phyloP scores from a whole-genome alignment of 2,888 invertebrate genomes.

The Pomacea canaliculata region DNA sequence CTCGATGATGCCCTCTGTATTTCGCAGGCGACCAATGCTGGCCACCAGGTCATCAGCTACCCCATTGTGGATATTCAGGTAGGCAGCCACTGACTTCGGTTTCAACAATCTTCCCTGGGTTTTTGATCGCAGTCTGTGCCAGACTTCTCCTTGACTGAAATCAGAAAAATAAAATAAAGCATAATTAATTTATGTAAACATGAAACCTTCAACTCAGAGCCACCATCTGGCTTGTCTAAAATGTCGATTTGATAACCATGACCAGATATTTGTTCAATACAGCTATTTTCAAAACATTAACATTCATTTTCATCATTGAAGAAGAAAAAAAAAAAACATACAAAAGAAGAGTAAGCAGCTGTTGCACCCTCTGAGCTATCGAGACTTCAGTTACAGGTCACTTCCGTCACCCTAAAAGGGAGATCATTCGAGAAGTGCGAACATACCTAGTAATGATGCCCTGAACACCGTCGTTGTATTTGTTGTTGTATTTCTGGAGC shows the following conservation, averaged over 20 bases:
- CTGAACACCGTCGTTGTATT: slow-evolving; percentile 32
- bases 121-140: slow-evolving; percentile 44
- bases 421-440: neutral
- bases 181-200: no score
- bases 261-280: no score
- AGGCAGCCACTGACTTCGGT: slow-evolving; percentile 46
- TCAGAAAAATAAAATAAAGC: neutral
- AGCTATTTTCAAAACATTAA: no score
- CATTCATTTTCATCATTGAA: no score
- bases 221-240: no score
- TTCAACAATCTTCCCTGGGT: slow-evolving; percentile 51
- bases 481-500: slow-evolving; percentile 37
- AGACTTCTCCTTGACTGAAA: slow-evolving; percentile 50
- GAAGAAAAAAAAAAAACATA: no score
- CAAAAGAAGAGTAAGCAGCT: no score
- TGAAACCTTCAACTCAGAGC: no score
- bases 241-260: no score
- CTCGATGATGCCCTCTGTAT: slow-evolving; percentile 57
- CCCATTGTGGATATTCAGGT: slow-evolving; percentile 42
- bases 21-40: slow-evolving; percentile 30
- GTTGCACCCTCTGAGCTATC: no score
- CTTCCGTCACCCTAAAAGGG: no score
- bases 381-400: no score
- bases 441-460: slow-evolving; percentile 43
- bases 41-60: slow-evolving; percentile 56